Evolutionary conservation across 2,888 invertebrate genomes (phyloP).

Genomic region (Pseudococcus jackbeardsleyi): DNA sequence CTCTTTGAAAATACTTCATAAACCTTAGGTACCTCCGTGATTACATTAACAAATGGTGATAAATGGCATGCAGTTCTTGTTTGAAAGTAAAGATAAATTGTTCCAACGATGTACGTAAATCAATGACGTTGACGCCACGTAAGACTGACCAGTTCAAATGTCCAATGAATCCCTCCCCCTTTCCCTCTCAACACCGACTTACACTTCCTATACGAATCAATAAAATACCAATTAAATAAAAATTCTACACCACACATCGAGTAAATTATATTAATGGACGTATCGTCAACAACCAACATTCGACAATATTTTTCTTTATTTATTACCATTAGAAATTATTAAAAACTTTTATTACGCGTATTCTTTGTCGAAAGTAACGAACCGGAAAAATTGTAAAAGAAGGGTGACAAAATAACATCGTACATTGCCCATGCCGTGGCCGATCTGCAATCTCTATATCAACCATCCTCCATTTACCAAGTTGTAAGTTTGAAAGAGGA

Average conservation of each 20-base stretch:
- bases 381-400: conserved; percentile 60
- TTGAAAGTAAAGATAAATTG: not conserved
- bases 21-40: no score
- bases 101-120: not conserved
- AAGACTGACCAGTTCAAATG: no score
- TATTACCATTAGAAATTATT: conserved; percentile 48
- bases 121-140: not conserved
- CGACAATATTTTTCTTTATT: conserved; percentile 51
- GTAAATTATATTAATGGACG: conserved; percentile 25
- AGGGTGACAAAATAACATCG: conserved; percentile 61
- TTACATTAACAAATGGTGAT: not conserved
- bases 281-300: not conserved
- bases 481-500: conserved; percentile 4
- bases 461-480: conserved; percentile 47
- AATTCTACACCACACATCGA: conserved; percentile 20
- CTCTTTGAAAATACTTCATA: no score
- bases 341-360: conserved; percentile 51
- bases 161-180: not conserved
- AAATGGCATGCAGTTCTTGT: not conserved
- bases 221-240: conserved; percentile 29
- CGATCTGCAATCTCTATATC: conserved; percentile 50
- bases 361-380: conserved; percentile 58
- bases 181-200: not conserved
- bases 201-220: not conserved
- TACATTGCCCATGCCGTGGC: not conserved